A percentile compares a stretch with the other conserved stretches of the same genome.
phyloP scores from a whole-genome alignment of 2,797 vertebrate genomes.

The Pteronotus mesoamericanus region DNA sequence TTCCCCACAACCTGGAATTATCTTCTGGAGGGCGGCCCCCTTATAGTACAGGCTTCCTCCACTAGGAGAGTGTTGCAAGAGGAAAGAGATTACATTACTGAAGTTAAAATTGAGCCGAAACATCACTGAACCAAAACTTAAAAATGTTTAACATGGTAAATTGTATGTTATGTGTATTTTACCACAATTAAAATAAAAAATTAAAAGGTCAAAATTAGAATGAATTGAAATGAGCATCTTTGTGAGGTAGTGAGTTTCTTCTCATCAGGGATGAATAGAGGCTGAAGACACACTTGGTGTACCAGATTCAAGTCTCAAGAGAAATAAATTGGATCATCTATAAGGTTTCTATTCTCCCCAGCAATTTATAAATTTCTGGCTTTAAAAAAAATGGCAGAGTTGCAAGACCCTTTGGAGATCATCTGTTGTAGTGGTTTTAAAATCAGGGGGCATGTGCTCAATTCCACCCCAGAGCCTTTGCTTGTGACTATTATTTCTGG shows the following conservation, averaged over 20 bases:
- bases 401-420: neutral
- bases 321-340: neutral
- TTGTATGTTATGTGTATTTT: neutral
- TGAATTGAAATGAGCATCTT: neutral
- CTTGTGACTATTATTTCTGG: neutral
- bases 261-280: neutral
- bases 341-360: neutral
- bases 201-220: neutral
- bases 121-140: neutral
- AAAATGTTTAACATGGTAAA: neutral
- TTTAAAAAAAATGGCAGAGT: neutral
- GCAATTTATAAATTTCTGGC: neutral
- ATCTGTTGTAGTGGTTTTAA: neutral
- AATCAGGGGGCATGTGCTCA: accelerated
- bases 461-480: neutral
- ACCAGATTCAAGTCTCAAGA: neutral
- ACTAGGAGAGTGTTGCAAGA: neutral
- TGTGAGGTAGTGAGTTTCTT: neutral
- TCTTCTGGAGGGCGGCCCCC: neutral
- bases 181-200: neutral
- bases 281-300: neutral
- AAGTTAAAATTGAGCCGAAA: neutral
- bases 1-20: neutral
- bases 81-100: neutral
- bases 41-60: neutral